A percentile compares a stretch with the other conserved stretches of the same genome.
Conservation (phyloP, 2,797 vertebrate species). For the Iguana delicatissima region DNA sequence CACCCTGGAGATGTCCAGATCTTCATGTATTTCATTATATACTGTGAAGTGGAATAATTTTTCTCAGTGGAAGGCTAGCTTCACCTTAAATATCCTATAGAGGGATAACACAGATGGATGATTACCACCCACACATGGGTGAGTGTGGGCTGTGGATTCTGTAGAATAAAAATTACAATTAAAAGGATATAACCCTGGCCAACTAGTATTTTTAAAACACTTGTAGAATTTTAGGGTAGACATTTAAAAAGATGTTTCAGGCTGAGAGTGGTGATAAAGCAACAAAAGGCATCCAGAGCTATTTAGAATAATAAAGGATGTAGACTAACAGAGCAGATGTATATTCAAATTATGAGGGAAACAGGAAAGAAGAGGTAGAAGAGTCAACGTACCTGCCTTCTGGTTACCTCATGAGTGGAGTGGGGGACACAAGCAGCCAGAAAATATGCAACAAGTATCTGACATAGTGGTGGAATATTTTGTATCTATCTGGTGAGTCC, state of each 20-base stretch:
- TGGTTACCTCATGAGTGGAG: neutral
- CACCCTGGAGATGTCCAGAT: slow-evolving; percentile 8
- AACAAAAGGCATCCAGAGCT: neutral
- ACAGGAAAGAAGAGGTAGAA: neutral
- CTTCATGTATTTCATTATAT: slow-evolving; percentile 16
- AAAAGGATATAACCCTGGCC: neutral
- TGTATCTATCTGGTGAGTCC: neutral
- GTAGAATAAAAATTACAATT: too few species aligned
- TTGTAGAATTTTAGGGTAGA: neutral
- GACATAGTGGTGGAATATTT: neutral
- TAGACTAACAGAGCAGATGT: neutral
- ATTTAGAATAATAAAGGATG: neutral
- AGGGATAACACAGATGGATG: slow-evolving; percentile 7
- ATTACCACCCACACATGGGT: neutral
- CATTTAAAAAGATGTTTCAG: neutral
- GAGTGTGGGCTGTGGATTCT: neutral
- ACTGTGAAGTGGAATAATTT: neutral
- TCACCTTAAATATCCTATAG: slow-evolving; percentile 6
- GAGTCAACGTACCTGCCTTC: neutral
- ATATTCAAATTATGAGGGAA: neutral
- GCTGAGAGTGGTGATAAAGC: neutral
- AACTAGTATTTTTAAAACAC: neutral
- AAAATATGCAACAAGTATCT: neutral
- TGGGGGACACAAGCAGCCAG: neutral
- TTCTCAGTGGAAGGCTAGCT: neutral